Base-by-base conservation (phyloP, 2,113 vertebrate species). In the Gadus macrocephalus region DNA sequence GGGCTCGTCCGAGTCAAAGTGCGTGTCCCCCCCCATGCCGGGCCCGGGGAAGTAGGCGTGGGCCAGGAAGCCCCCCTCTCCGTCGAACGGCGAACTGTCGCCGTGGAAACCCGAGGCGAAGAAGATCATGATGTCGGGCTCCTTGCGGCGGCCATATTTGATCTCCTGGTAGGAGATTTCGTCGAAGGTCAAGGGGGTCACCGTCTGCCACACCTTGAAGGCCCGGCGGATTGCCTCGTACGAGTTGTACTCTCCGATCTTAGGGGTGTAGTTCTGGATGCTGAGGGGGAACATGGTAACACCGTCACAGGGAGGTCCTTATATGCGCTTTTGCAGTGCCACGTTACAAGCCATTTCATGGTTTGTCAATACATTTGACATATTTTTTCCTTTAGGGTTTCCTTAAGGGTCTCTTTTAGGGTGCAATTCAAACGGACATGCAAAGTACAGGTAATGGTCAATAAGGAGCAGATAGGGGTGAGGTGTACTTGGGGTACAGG, bases 31-130 rank as follows among this genome's bases (percentile, higher is more conserved):
- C 0, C 97, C 97, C 94, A 99, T 94, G 7, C 96, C 96, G 0
- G 95, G 93, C 28, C 97, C 96, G 0, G 97, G 97, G 80, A 99
- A 99, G 80, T 97, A 99, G 56, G 96, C 97, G 0, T 99, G 96
- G 62, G 96, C 97, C 72, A 99, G 87, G 78, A 98, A 98, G 15
- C 97, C 97, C n/a, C 96, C 97, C 0, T 92, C 83, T 3, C 97
- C 97, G 0, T 99, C 97, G 12, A 99, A 99, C 0, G 97, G 97
- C 5, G 96, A 98, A 85, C 97, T 98, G 93, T 99, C 97, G 0
- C 96, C 95, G 0, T 99, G 97, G 87, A 96, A 98, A 53, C 96
- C 94, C 0, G 96, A 97, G 53, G 97, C 96, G 1, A 99, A 99
- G 84, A 98, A 97, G 81, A 99, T 95, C 94, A 98, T 93, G 87